Evolutionary conservation across 2,888 invertebrate genomes (phyloP).

Genomic region (Margaritifera margaritifera): DNA sequence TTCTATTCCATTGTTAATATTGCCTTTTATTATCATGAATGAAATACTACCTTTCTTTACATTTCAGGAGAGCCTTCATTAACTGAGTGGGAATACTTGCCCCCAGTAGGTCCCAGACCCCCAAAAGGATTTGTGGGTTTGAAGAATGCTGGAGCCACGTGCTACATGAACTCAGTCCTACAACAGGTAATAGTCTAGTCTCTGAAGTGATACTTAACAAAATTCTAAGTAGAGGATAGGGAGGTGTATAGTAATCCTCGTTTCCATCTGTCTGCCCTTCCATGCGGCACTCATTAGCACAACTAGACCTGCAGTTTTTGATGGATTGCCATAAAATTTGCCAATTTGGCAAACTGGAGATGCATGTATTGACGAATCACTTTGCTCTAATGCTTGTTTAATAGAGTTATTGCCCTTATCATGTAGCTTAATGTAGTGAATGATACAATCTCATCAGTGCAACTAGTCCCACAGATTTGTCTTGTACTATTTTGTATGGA

Average conservation of each 20-base stretch:
- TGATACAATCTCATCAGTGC: too few relatives aligned
- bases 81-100: slow-evolving; percentile 97
- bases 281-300: background rate
- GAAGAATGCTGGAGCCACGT: slow-evolving; percentile 98
- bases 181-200: slow-evolving; percentile 80
- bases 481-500: too few relatives aligned
- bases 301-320: background rate
- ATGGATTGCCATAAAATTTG: too few relatives aligned
- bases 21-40: background rate
- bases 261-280: background rate
- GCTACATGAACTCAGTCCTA: slow-evolving; percentile 99
- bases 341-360: too few relatives aligned
- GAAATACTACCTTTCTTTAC: background rate
- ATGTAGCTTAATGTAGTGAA: too few relatives aligned
- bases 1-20: too few relatives aligned
- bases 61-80: slow-evolving; percentile 81
- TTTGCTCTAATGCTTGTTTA: too few relatives aligned
- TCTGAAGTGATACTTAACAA: background rate
- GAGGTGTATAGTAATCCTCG: background rate
- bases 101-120: slow-evolving; percentile 93
- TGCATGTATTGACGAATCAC: too few relatives aligned
- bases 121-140: slow-evolving; percentile 94
- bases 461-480: too few relatives aligned
- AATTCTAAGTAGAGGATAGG: background rate
- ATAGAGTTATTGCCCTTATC: too few relatives aligned